Percentiles rank a stretch among this genome's conserved stretches.
These are phyloP conservation scores for Pseudoatta argentina DNA, from an alignment of 1,140 invertebrate genomes.

Conservation along the genomic window DNA sequence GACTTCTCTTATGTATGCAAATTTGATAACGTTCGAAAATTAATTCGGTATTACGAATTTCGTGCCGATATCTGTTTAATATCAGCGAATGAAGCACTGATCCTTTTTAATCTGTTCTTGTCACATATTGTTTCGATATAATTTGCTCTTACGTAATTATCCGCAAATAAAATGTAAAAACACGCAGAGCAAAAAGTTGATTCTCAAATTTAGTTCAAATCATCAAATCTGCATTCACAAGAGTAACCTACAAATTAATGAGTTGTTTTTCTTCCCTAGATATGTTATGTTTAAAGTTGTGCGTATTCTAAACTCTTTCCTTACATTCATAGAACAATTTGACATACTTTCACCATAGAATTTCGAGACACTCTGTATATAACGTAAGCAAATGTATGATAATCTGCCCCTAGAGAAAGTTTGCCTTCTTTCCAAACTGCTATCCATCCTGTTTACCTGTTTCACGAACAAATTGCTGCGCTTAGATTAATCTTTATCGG, in stretches of 20 bases:
- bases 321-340: neutral
- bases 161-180: neutral
- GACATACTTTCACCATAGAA: neutral
- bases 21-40: conserved; percentile 23
- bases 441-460: conserved; percentile 53
- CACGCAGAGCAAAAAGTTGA: neutral
- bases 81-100: conserved; percentile 36
- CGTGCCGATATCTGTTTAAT: conserved; percentile 33
- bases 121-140: conserved; percentile 35
- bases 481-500: conserved; percentile 56
- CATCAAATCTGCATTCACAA: neutral
- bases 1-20: neutral
- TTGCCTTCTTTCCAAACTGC: conserved; percentile 46
- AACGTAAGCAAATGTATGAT: conserved; percentile 30
- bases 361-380: conserved; percentile 18
- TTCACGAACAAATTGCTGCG: conserved; percentile 52
- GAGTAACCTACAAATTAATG: neutral
- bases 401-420: conserved; percentile 44
- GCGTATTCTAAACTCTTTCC: neutral
- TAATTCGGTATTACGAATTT: conserved; percentile 26
- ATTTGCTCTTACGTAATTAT: neutral
- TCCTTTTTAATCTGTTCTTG: conserved; percentile 42
- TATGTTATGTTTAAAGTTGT: neutral
- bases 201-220: neutral
- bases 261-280: neutral